phyloP scores from a whole-genome alignment of 2,888 invertebrate genomes.

The Lycia hirtaria region DNA sequence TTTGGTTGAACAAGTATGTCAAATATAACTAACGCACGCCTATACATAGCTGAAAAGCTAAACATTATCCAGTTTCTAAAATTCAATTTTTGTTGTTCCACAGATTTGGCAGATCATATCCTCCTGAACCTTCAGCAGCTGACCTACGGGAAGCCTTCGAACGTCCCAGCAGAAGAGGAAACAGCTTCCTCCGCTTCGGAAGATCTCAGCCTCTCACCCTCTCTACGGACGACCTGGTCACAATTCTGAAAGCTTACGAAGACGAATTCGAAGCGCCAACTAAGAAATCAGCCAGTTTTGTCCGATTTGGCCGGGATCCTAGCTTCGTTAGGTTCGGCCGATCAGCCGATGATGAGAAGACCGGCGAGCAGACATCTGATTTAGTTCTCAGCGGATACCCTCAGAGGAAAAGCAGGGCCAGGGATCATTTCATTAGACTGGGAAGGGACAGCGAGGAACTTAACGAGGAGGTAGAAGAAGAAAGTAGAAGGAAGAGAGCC shows the following conservation, averaged over 20 bases:
- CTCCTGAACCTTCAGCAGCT: conserved; percentile 71
- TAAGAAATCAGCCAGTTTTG: conserved; percentile 70
- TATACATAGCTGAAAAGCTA: not conserved
- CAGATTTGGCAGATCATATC: conserved; percentile 78
- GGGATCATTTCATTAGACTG: conserved; percentile 76
- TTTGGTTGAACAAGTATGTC: no score
- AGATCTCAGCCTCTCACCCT: conserved; percentile 69
- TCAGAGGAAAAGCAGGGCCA: conserved; percentile 72
- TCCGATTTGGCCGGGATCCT: conserved; percentile 74
- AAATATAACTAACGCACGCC: no score
- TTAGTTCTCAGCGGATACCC: conserved; percentile 62
- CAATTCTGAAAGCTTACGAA: conserved; percentile 69
- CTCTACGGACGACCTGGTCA: conserved; percentile 69
- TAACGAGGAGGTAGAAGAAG: conserved; percentile 58
- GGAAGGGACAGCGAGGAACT: conserved; percentile 75
- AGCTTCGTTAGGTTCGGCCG: conserved; percentile 82
- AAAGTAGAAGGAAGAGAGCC: conserved; percentile 70
- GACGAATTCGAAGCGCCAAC: conserved; percentile 67
- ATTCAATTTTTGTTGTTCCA: conserved; percentile 16
- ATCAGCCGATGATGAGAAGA: conserved; percentile 63
- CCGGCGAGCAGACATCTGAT: conserved; percentile 59
- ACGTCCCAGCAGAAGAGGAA: conserved; percentile 64
- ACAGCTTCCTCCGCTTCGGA: conserved; percentile 77
- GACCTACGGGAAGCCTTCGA: conserved; percentile 70
- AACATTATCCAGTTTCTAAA: not conserved